Evolutionary conservation across 2,113 vertebrate genomes (phyloP).

Genomic region (Xenus cinereus): DNA sequence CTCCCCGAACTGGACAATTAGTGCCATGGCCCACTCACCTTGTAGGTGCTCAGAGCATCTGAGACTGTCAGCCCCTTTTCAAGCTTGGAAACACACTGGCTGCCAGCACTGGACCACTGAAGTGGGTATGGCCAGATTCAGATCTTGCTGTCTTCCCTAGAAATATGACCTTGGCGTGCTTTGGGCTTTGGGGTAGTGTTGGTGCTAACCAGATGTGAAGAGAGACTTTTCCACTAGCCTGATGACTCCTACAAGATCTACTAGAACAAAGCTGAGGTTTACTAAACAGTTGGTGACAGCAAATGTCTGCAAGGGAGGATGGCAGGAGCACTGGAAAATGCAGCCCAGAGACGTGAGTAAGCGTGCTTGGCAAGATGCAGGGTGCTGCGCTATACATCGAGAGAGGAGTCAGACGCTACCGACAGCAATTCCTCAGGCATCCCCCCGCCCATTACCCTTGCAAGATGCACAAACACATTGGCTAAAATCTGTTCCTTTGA

Average conservation of each 20-base stretch:
- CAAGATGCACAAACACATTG: neutral
- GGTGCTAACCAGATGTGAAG: rapidly evolving
- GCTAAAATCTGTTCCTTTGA: neutral
- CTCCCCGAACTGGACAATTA: neutral
- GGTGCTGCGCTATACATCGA: neutral
- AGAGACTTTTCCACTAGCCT: neutral
- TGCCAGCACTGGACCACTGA: neutral
- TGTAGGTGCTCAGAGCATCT: neutral
- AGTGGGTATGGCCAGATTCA: neutral
- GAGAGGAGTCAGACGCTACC: neutral
- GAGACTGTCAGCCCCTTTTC: neutral
- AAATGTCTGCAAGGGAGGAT: neutral
- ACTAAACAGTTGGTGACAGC: constrained; percentile 18
- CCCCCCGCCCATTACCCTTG: neutral
- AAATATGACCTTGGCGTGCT: rapidly evolving
- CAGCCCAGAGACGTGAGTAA: neutral
- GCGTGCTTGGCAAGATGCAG: neutral
- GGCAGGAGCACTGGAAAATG: neutral
- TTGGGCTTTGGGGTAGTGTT: rapidly evolving
- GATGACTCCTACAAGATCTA: neutral
- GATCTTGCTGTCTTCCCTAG: neutral
- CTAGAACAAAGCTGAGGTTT: neutral
- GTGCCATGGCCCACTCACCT: neutral
- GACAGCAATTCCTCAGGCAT: neutral
- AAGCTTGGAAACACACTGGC: neutral